Percentiles rank a stretch among this genome's conserved stretches.
Conservation (phyloP, 2,113 vertebrate species). For the Mirounga angustirostris region DNA sequence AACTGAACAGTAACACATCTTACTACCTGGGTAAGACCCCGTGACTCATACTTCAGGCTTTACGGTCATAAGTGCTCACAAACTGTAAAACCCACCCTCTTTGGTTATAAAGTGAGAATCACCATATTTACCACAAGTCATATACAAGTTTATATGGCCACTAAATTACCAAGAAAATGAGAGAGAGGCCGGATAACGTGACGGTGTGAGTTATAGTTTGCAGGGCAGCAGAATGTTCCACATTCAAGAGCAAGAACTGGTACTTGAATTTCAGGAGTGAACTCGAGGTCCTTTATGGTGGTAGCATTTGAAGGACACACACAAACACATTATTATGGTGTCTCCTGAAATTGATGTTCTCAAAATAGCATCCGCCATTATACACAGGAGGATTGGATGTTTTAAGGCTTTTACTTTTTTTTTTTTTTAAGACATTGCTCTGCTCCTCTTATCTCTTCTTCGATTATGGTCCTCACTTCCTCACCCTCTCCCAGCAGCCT, state of each 20-base stretch:
- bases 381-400: background rate
- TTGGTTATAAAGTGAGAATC: slow-evolving; percentile 72
- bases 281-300: background rate
- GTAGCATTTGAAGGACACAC: slow-evolving; percentile 48
- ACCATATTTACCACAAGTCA: slow-evolving; percentile 59
- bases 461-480: background rate
- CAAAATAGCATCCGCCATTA: slow-evolving; percentile 33
- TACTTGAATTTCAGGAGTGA: slow-evolving; percentile 40
- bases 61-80: slow-evolving; percentile 53
- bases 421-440: background rate
- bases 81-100: slow-evolving; percentile 53
- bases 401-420: background rate
- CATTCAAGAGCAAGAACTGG: background rate
- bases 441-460: slow-evolving; percentile 2
- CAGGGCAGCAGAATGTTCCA: background rate
- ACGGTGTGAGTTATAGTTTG: background rate
- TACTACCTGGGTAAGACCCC: slow-evolving; percentile 51
- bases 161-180: slow-evolving; percentile 24
- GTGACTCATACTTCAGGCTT: slow-evolving; percentile 70
- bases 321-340: slow-evolving; percentile 54
- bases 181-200: background rate
- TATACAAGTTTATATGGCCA: background rate
- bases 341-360: slow-evolving; percentile 50
- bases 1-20: slow-evolving; percentile 34
- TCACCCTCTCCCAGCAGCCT: background rate